Percentiles rank a stretch among this genome's conserved stretches.
phyloP scores from a whole-genome alignment of 2,797 vertebrate genomes.

The Clarias pachynema region DNA sequence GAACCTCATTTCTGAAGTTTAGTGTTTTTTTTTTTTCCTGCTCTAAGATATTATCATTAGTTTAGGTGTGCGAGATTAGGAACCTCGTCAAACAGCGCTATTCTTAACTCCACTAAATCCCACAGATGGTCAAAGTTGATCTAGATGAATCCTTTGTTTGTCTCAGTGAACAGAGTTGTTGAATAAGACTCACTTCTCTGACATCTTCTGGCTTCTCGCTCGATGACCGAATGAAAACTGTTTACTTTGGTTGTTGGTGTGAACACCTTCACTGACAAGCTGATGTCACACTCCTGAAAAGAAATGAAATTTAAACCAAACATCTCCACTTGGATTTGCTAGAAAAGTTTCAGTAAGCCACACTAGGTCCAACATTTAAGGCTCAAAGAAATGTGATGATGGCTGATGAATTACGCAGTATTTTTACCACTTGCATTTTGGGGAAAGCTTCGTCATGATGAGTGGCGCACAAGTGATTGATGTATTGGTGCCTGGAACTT shows the following conservation, averaged over 20 bases:
- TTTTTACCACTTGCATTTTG: constrained; percentile 19
- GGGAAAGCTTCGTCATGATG: constrained; percentile 2
- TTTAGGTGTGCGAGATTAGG: not conserved
- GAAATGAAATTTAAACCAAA: constrained; percentile 10
- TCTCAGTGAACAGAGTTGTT: not conserved
- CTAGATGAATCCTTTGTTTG: constrained; percentile 9
- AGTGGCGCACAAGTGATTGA: not conserved
- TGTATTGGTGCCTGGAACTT: constrained; percentile 17
- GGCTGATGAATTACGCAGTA: not conserved
- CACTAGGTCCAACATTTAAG: not conserved
- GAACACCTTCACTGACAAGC: not conserved
- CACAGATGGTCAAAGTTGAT: not conserved
- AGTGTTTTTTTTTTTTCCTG: not conserved
- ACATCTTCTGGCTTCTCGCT: constrained; percentile 25
- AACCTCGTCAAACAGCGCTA: not conserved
- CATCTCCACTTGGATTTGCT: not conserved
- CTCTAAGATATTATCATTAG: not conserved
- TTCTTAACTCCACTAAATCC: not conserved
- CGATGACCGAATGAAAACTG: constrained; percentile 22
- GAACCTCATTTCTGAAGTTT: not conserved
- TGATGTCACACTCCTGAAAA: not conserved
- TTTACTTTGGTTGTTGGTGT: not conserved
- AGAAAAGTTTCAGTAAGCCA: not conserved
- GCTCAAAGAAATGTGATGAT: not conserved
- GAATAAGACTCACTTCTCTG: constrained; percentile 21